A percentile compares a stretch with the other conserved stretches of the same genome.
phyloP scores from a whole-genome alignment of 1,140 invertebrate genomes.

The Drosophila funebris region DNA sequence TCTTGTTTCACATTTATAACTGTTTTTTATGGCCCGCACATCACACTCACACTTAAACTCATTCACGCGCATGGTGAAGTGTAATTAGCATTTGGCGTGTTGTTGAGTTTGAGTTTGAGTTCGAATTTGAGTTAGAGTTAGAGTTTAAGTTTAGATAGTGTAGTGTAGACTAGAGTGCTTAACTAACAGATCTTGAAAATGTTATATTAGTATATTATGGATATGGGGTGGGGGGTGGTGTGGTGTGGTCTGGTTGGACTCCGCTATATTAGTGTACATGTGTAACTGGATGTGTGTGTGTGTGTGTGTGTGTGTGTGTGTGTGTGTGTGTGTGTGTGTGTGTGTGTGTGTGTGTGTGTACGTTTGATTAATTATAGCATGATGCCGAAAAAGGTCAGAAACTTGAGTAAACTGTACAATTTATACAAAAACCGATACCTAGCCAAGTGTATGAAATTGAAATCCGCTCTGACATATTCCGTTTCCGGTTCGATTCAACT shows the following conservation, averaged over 20 bases:
- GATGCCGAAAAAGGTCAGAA: slow-evolving; percentile 83
- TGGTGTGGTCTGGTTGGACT: slow-evolving; percentile 4
- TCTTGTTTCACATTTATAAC: slow-evolving; percentile 58
- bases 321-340: neutral
- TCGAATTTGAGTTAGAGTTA: too few relatives aligned
- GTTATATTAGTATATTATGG: neutral
- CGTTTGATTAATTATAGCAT: slow-evolving; percentile 72
- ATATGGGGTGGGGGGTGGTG: neutral
- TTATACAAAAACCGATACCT: slow-evolving; percentile 84
- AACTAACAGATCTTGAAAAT: slow-evolving; percentile 10
- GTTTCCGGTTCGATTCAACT: slow-evolving; percentile 84
- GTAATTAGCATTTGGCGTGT: slow-evolving; percentile 70
- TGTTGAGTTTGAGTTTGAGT: neutral
- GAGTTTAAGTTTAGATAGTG: slow-evolving; percentile 5
- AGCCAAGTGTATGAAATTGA: slow-evolving; percentile 83
- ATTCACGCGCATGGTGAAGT: slow-evolving; percentile 33
- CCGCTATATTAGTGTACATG: slow-evolving; percentile 2
- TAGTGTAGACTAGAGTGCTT: slow-evolving; percentile 52
- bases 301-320: neutral
- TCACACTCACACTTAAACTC: slow-evolving; percentile 9
- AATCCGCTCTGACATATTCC: slow-evolving; percentile 84
- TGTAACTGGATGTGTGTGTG: neutral
- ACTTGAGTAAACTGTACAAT: slow-evolving; percentile 84
- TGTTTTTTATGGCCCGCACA: slow-evolving; percentile 49
- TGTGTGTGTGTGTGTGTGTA: slow-evolving; percentile 13